Base-by-base conservation (phyloP, 2,797 vertebrate genomes). In the Neomorphus geoffroyi region DNA sequence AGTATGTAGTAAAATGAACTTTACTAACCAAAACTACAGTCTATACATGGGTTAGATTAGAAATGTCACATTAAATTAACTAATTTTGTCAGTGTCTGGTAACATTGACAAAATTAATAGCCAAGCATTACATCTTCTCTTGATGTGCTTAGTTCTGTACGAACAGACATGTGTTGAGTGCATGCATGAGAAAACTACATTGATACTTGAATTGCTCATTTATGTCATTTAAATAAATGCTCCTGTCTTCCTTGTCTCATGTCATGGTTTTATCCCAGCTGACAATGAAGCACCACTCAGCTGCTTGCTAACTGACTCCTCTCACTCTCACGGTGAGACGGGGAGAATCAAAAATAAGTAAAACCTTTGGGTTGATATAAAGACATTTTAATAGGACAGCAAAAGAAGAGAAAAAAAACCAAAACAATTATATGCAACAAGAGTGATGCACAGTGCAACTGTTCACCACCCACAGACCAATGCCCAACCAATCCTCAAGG, bases 91-190 rank as follows among this genome's bases (percentile, higher is more conserved):
- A 28, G 6, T 77, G 6, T 46, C 28, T 57, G 32, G 18, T 48
- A 61, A 58, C 22, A n/a, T 7, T 45, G 37, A 48, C 3, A 74
- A 67, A 24, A 69, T 4, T 4, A 26, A 23, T 1, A 2, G 14
- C 9, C 30, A 71, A 78, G 27, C 14, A 28, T 6, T 53, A 10
- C 6, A 43, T 22, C 14, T 78, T 27, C 6, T 80, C 12, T 64
- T 35, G 2, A 8, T 71, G 33, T 60, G 11, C 23, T 83, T 69
- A 56, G 9, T 82, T 51, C 28, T 30, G 12, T 5, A 33, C 7
- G 26, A 7, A 58, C 7, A 32, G 8, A 51, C 16, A 9, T 33
- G 24, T 53, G 37, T 13, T 0, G 0, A 57, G 8, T 15, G 4
- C 4, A 37, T 43, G 8, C 5, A 4, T 41, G 30, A 65, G 43